Percentiles rank a stretch among this genome's conserved stretches.
These are phyloP conservation scores for Trachurus trachurus DNA, from an alignment of 2,797 vertebrate species.

Conservation along the genomic window DNA sequence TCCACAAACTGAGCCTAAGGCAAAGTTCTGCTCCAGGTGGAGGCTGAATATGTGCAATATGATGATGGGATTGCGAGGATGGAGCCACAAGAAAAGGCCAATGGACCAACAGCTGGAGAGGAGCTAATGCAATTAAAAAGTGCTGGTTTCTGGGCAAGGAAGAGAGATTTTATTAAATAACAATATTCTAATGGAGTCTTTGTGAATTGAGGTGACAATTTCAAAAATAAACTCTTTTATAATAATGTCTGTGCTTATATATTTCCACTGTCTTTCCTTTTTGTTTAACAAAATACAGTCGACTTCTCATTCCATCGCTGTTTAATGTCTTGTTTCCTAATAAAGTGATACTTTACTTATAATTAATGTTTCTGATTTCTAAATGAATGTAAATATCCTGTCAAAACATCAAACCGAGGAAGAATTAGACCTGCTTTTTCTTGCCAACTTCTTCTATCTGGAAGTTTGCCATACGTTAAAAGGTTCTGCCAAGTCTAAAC, in stretches of 20 bases:
- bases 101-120: conserved; percentile 41
- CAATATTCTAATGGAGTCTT: not conserved
- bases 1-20: conserved; percentile 52
- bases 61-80: conserved; percentile 41
- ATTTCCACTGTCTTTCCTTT: no score
- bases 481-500: no score
- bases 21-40: conserved; percentile 47
- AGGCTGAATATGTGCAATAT: conserved; percentile 37
- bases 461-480: no score
- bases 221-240: no score
- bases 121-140: conserved; percentile 30
- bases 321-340: not conserved
- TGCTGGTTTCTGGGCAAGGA: not conserved
- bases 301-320: not conserved
- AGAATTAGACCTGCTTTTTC: not conserved
- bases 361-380: no score
- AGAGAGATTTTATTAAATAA: not conserved
- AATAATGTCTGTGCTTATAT: not conserved
- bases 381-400: no score
- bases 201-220: not conserved
- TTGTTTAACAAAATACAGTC: no score
- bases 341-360: not conserved
- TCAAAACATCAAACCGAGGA: not conserved
- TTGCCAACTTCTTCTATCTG: not conserved
- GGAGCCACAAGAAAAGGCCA: conserved; percentile 23